Base-by-base conservation (phyloP, 1,140 invertebrate genomes). In the Heliconius hermathena region DNA sequence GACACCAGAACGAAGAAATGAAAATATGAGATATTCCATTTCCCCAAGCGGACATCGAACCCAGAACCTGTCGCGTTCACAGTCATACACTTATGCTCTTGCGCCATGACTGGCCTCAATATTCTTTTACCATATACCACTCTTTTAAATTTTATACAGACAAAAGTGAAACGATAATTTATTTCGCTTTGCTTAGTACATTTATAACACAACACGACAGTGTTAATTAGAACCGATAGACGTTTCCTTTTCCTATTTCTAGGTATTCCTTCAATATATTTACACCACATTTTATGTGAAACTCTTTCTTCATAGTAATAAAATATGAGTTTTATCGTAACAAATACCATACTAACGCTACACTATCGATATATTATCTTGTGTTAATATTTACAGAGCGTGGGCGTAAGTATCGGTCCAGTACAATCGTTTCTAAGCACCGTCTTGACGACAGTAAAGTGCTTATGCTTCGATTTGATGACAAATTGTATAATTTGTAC, bases 331-430 rank as follows among this genome's bases (percentile, higher is more conserved):
- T 83, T 90, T 88, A 88, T 88, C 87, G 81, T 83, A 88, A 89
- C 82, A 90, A 87, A 92, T 89, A 89, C 89, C 90, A 87, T 75
- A 89, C 87, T 91, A 90, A 89, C 81, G 91, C 87, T 90, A 78
- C 72, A 81, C 57, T 72, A 78, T 81, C 82, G 75, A 76, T 77
- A 82, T 81, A 81, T 83, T 89, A 94, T 93, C 91, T 92, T 86
- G 71, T 80, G 81, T 90, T 85, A 94, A 94, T 94, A 94, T 94
- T 93, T 86, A 91, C 83, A 70, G 77, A 90, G 90, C 90, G 91
- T 94, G 89, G 92, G 91, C 83, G 89, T 85, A 85, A 86, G 84
- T 85, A 85, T 89, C 87, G 88, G 90, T 91, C 87, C 88, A 85
- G 82, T 74, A 83, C 78, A 89, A 92, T 94, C 90, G 87, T 85